phyloP scores from a whole-genome alignment of 2,888 invertebrate genomes.

The Eupithecia subumbrata region DNA sequence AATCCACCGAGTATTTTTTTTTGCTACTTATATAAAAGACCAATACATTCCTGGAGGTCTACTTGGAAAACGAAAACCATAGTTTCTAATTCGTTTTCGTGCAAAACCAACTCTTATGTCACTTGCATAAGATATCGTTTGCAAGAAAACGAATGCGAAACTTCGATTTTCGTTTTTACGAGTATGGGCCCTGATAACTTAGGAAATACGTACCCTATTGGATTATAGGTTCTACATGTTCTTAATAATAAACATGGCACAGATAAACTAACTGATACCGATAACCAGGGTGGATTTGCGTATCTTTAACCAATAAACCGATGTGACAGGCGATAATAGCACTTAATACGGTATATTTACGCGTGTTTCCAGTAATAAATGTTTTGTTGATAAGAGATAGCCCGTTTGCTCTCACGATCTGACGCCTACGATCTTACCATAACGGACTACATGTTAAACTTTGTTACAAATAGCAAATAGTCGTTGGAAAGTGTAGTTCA shows the following conservation, averaged over 20 bases:
- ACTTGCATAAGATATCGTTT: too few species aligned
- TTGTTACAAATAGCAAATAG: conserved; percentile 20
- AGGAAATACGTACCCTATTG: background rate
- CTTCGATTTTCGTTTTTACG: too few species aligned
- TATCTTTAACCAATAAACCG: conserved; percentile 48
- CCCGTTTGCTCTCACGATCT: conserved; percentile 44
- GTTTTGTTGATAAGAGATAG: conserved; percentile 37
- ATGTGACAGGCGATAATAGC: conserved; percentile 36
- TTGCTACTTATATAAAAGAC: background rate
- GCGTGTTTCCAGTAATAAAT: conserved; percentile 32
- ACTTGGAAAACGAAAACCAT: too few species aligned
- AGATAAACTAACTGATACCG: conserved; percentile 57
- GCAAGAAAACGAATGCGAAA: too few species aligned
- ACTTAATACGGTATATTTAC: conserved; percentile 30
- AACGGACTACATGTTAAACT: conserved; percentile 10
- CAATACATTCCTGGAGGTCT: background rate
- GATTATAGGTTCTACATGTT: background rate
- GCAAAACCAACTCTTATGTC: too few species aligned
- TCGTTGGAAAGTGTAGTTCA: conserved; percentile 14
- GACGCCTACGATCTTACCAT: conserved; percentile 39
- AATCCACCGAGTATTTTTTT: too few species aligned
- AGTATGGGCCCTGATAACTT: too few species aligned
- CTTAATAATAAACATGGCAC: conserved; percentile 56
- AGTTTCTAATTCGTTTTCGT: too few species aligned
- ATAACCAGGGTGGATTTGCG: conserved; percentile 56